These are phyloP conservation scores for Amphilophus citrinellus DNA, from an alignment of 2,113 vertebrate genomes.

Conservation along the genomic window DNA sequence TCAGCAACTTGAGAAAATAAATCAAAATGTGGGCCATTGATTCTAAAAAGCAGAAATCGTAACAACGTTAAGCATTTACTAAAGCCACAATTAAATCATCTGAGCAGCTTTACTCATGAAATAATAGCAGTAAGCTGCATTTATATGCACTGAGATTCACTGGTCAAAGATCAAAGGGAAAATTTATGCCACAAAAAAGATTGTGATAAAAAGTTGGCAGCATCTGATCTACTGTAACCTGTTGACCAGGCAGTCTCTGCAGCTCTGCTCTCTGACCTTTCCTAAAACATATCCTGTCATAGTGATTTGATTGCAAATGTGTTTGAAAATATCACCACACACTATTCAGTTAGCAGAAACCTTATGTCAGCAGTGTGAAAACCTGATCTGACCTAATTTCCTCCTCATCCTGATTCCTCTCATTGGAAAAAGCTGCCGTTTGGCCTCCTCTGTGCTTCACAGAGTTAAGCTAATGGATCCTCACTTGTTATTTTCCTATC, in stretches of 20 bases:
- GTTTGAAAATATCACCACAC: slow-evolving; percentile 20
- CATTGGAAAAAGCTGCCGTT: slow-evolving; percentile 2
- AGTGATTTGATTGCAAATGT: slow-evolving; percentile 25
- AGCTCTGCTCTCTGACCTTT: not conserved
- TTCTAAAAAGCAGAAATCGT: slow-evolving; percentile 1
- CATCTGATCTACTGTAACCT: not conserved
- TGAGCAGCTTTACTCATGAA: not conserved
- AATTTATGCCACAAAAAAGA: not conserved
- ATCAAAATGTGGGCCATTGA: not conserved
- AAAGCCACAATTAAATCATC: not conserved
- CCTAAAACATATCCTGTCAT: not conserved
- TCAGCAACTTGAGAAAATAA: slow-evolving; percentile 17
- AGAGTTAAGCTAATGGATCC: slow-evolving; percentile 7
- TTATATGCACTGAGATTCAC: not conserved
- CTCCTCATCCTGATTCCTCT: not conserved
- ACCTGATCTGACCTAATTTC: slow-evolving; percentile 10
- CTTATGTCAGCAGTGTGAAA: slow-evolving; percentile 36
- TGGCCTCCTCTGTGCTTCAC: not conserved
- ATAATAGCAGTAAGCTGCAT: not conserved
- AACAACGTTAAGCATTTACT: not conserved
- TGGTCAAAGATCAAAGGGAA: not conserved
- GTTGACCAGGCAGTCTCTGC: not conserved
- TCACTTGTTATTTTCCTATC: not conserved
- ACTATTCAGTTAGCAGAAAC: slow-evolving; percentile 40
- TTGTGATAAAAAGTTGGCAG: not conserved